Evolutionary conservation across 2,113 vertebrate genomes (phyloP).

Genomic region (Pelusios castaneus): DNA sequence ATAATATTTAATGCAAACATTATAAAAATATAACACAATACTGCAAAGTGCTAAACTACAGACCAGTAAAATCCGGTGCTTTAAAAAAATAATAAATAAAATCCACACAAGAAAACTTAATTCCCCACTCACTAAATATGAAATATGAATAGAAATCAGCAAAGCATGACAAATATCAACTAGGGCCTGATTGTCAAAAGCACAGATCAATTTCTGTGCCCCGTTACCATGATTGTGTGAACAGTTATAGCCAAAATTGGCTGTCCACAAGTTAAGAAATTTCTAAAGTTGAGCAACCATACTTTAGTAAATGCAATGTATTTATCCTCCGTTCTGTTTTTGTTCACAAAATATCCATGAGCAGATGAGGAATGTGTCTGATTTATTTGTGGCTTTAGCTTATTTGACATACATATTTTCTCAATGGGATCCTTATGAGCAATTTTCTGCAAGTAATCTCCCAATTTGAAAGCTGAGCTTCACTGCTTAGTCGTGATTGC

Average conservation of each 20-base stretch:
- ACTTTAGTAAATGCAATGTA: background rate
- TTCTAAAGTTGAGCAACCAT: background rate
- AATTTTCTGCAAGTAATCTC: background rate
- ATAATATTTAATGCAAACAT: background rate
- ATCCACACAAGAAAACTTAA: constrained; percentile 21
- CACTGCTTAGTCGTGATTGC: background rate
- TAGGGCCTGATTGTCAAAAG: background rate
- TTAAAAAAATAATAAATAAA: background rate
- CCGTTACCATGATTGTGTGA: background rate
- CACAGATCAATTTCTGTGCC: background rate
- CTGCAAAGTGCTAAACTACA: background rate
- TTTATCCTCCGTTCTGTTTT: background rate
- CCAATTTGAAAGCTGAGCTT: background rate
- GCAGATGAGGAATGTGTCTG: background rate
- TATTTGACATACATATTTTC: background rate
- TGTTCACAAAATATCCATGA: background rate
- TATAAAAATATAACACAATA: background rate
- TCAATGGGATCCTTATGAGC: background rate
- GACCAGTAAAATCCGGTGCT: background rate
- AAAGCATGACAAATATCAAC: background rate
- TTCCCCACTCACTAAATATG: background rate
- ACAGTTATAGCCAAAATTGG: background rate
- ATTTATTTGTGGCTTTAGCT: background rate
- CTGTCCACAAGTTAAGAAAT: background rate
- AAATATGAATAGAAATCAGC: background rate